Evolutionary conservation across 2,888 invertebrate genomes (phyloP).

Genomic region (Drosophila siamana): DNA sequence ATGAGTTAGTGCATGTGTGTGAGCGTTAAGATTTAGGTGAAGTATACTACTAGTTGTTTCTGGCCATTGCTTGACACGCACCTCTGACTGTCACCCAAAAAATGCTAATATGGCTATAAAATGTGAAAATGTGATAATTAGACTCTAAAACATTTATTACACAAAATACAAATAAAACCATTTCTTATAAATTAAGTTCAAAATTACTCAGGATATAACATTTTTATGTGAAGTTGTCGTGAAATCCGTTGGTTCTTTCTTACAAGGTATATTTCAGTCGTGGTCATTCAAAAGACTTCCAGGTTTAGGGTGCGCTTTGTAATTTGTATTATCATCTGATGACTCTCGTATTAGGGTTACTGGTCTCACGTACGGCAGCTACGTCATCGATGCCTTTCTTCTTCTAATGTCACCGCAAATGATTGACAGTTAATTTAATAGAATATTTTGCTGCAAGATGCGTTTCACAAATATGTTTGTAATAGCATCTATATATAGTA

Average conservation of each 20-base stretch:
- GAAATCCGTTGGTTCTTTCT: neutral
- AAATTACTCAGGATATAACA: neutral
- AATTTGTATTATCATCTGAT: constrained; percentile 70
- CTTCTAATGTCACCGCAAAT: constrained; percentile 41
- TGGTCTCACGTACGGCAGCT: constrained; percentile 48
- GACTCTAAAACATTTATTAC: neutral
- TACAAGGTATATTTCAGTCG: constrained; percentile 26
- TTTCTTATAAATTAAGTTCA: neutral
- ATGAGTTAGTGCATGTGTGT: neutral
- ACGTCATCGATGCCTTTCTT: constrained; percentile 1
- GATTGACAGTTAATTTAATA: constrained; percentile 78
- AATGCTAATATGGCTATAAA: constrained; percentile 2
- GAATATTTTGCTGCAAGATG: constrained; percentile 55
- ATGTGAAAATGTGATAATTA: neutral
- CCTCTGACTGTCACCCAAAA: neutral
- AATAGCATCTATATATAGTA: constrained; percentile 21
- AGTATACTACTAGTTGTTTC: neutral
- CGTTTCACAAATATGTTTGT: constrained; percentile 28
- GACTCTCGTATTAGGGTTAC: constrained; percentile 58
- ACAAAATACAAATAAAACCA: neutral
- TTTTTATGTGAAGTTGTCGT: neutral
- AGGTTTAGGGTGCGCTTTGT: constrained; percentile 25
- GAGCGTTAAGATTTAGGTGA: neutral
- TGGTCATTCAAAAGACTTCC: neutral
- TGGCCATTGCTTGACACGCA: neutral